Conservation (phyloP, 2,797 vertebrate genomes). For the Erpetoichthys calabaricus region DNA sequence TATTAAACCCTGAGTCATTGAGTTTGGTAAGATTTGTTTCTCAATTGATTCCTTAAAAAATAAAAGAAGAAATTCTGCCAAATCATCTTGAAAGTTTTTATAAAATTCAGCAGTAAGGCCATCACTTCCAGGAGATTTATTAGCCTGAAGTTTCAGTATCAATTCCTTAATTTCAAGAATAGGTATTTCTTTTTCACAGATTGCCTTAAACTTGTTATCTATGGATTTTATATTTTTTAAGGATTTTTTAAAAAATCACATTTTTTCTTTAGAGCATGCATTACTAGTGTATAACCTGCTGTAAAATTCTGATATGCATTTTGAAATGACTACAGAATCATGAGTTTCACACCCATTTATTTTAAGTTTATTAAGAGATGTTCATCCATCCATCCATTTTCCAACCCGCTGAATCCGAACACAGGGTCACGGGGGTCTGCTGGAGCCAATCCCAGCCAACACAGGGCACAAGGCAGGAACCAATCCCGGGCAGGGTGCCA, state of each 20-base stretch:
- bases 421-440: no score
- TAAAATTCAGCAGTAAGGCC: conserved; percentile 5
- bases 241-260: no score
- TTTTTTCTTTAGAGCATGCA: no score
- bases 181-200: conserved; percentile 6
- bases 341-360: no score
- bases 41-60: conserved; percentile 3
- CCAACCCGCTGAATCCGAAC: no score
- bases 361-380: not conserved
- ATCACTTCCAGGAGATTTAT: conserved; percentile 10
- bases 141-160: conserved; percentile 5
- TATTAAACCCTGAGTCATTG: conserved; percentile 4
- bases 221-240: conserved; percentile 6
- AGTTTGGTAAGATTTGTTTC: not conserved
- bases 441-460: no score
- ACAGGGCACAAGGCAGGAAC: no score
- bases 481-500: no score
- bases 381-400: no score
- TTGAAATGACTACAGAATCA: no score
- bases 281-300: no score
- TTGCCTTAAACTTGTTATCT: not conserved
- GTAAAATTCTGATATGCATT: conserved; percentile 2
- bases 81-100: conserved; percentile 7
- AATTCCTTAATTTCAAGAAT: conserved; percentile 8
- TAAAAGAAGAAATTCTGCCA: not conserved